Base-by-base conservation (phyloP, 2,888 invertebrate genomes). In the Drosophila meridiana region DNA sequence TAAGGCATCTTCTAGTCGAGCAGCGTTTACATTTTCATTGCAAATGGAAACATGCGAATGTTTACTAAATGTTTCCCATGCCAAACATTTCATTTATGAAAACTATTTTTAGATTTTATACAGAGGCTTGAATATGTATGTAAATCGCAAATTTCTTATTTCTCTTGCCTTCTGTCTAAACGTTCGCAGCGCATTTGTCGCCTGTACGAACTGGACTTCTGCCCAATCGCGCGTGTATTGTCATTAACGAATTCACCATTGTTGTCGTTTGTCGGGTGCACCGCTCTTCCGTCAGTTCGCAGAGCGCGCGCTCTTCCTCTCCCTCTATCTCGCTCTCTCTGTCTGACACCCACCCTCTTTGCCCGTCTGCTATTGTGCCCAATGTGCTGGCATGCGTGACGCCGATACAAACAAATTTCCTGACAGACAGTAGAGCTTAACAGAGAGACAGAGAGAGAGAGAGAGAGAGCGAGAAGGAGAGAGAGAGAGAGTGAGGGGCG, bases 311-410 rank as follows among this genome's bases (percentile, higher is more conserved):
- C 13, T 30, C 28, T 13, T 2, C 40, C 28, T 28, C 48, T 36
- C 53, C 13, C 36, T 14, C 26, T 14, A 8, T 28, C 38, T 28
- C 28, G 28, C n/a, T 8, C 9, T 40, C 28, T 9, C 42, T 7
- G 28, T 28, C 11, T 9, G 28, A 28, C 53, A 53, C 28, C 42
- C 45, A 20, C 59, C 42, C 11, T 13, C 47, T 14, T 38, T 53
- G 26, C 38, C 50, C 65, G 58, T 61, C 42, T 75, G 76, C 76
- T 78, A 82, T 86, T 90, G 91, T 90, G 86, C 90, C 80, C 75
- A 84, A 89, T 90, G 90, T 74, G 81, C 87, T 78, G 82, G 90
- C 90, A 91, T 90, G 90, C 91, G 90, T 90, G 91, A 90, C 83
- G 86, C 80, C 77, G 90, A 77, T 76, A 76, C 74, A 82, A 83